A percentile compares a stretch with the other conserved stretches of the same genome.
Conservation (phyloP, 2,888 invertebrate genomes). For the Pheosia tremula region DNA sequence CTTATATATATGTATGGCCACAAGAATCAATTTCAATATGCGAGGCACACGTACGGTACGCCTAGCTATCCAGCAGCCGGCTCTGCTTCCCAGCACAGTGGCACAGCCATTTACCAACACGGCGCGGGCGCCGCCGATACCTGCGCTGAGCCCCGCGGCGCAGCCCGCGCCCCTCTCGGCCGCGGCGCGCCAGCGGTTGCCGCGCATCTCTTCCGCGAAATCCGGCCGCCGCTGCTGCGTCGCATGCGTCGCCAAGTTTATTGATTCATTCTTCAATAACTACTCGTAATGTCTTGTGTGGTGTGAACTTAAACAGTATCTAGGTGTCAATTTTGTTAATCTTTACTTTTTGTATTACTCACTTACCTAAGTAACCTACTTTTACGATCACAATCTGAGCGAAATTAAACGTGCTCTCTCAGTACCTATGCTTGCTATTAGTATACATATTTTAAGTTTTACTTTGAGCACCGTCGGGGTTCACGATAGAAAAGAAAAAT, state of each 20-base stretch:
- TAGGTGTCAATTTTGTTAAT: background rate
- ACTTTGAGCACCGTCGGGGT: background rate
- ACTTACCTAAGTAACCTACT: background rate
- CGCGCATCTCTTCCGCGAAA: conserved; percentile 11
- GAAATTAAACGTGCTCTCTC: too few relatives aligned
- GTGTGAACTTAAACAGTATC: background rate
- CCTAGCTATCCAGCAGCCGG: conserved; percentile 6
- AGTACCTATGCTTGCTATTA: too few relatives aligned
- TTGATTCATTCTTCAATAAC: conserved; percentile 69
- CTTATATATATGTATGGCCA: background rate
- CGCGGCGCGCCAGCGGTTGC: conserved; percentile 8
- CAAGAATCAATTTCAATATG: background rate
- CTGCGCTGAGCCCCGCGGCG: background rate
- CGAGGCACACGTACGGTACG: conserved; percentile 13
- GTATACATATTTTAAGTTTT: too few relatives aligned
- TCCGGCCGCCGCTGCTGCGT: conserved; percentile 50
- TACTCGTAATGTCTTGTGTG: conserved; percentile 41
- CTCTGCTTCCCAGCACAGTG: conserved; percentile 5
- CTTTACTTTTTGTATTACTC: background rate
- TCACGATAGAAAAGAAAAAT: conserved; percentile 23
- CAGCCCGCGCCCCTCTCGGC: conserved; percentile 16
- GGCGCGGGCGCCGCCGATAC: background rate
- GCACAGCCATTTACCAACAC: background rate
- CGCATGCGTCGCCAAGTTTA: conserved; percentile 62
- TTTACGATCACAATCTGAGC: too few relatives aligned